Percentiles rank a stretch among this genome's conserved stretches.
phyloP scores from a whole-genome alignment of 2,113 vertebrate species.

The Sinocyclocheilus rhinocerous region DNA sequence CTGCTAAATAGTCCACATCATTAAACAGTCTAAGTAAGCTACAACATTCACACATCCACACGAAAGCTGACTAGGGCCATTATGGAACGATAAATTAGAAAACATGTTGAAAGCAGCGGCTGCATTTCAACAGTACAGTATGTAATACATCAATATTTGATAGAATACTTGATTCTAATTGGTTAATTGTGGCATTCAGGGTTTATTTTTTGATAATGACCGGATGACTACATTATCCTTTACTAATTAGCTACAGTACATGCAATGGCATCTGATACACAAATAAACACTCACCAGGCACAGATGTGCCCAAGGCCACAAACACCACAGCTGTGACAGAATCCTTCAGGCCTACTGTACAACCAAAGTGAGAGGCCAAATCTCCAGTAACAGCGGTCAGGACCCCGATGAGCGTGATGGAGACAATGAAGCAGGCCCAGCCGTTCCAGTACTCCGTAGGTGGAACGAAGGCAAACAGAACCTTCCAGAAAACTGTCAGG shows the following conservation, averaged over 20 bases:
- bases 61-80: not conserved
- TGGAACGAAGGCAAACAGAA: slow-evolving; percentile 85
- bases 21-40: not conserved
- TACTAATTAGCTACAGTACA: not conserved
- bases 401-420: slow-evolving; percentile 80
- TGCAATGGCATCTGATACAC: not conserved
- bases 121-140: not conserved
- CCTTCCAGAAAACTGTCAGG: slow-evolving; percentile 87
- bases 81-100: not conserved
- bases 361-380: slow-evolving; percentile 83
- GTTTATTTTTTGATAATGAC: slow-evolving; percentile 4
- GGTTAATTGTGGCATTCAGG: not conserved
- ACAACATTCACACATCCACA: slow-evolving; percentile 17
- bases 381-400: slow-evolving; percentile 84
- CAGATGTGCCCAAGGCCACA: slow-evolving; percentile 83
- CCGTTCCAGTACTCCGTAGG: slow-evolving; percentile 86
- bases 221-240: not conserved
- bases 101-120: not conserved
- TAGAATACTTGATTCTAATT: not conserved
- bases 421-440: slow-evolving; percentile 85
- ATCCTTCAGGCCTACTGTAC: slow-evolving; percentile 83
- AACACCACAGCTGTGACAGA: slow-evolving; percentile 85
- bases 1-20: not conserved
- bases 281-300: slow-evolving; percentile 76
- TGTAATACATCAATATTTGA: not conserved